Percentiles rank a stretch among this genome's conserved stretches.
These are phyloP conservation scores for Hemibagrus guttatus DNA, from an alignment of 2,797 vertebrate genomes.

Conservation along the genomic window DNA sequence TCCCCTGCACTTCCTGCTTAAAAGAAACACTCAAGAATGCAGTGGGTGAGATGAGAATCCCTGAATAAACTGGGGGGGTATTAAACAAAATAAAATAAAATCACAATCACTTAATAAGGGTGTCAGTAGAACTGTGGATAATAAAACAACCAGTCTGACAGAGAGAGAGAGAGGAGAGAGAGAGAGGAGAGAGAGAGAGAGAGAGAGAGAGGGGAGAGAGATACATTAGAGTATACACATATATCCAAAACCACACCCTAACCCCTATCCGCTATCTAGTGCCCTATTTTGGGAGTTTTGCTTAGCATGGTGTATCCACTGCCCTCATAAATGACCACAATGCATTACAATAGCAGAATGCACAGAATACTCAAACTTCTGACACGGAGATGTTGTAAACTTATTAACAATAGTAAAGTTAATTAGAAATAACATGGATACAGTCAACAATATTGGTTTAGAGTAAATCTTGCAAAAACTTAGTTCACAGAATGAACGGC, in stretches of 20 bases:
- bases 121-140: background rate
- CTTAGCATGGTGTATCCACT: background rate
- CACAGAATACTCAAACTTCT: background rate
- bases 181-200: background rate
- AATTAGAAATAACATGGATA: background rate
- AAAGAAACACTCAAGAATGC: slow-evolving; percentile 62
- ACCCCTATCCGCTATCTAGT: slow-evolving; percentile 13
- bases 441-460: background rate
- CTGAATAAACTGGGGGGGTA: background rate
- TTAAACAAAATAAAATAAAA: background rate
- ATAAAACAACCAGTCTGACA: background rate
- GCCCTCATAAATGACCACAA: slow-evolving; percentile 8
- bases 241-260: background rate
- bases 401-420: too few species aligned
- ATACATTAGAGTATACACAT: background rate
- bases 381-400: background rate
- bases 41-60: slow-evolving; percentile 2
- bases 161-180: too few species aligned
- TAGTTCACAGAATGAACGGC: background rate
- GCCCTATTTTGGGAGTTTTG: slow-evolving; percentile 20
- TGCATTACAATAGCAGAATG: background rate
- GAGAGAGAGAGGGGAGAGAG: background rate
- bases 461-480: background rate
- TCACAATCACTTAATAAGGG: background rate
- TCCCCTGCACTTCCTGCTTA: slow-evolving; percentile 72